Base-by-base conservation (phyloP, 2,797 vertebrate genomes). In the Spinibarbus caldwelli region DNA sequence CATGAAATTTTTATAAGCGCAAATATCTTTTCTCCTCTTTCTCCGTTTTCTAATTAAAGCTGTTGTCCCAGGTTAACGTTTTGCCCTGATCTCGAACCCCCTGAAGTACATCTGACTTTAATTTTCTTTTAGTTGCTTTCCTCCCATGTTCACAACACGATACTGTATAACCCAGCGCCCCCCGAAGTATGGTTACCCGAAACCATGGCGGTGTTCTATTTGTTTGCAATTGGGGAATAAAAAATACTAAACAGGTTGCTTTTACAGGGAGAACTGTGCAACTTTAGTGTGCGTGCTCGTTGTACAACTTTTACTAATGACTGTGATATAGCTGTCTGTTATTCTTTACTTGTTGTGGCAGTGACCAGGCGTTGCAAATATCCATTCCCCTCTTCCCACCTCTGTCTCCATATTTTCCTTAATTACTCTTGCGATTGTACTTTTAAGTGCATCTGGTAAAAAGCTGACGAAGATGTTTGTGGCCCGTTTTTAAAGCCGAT, bases 251-350 rank as follows among this genome's bases (percentile, higher is more conserved):
- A 82, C 90, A 21, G 82, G 77, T 85, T 71, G 66, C 87, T 84
- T 85, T 92, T 91, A 86, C 29, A 91, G 92, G 92, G 92, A 91
- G 90, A 92, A 91, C 92, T 94, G 90, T 92, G 92, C 93, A 93
- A 94, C 93, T 93, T 94, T 93, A 93, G 91, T 95, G 93, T 90
- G 93, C 92, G 94, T 93, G 93, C 93, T 94, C 90, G 82, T 92
- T 94, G 95, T 95, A 95, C 95, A 94, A 95, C 95, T 96, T 84
- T 84, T 96, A 96, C 95, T 94, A 93, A 94, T 93, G 94, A 95
- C 90, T 95, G 93, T 91, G 93, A 95, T 95, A 94, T 95, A 95
- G 94, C 95, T 95, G 93, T 95, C 95, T 94, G 95, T 96, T 95
- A 94, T 96, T 91, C 85, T 93, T 93, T 92, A 93, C 93, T 92